Conservation (phyloP, 2,888 invertebrate genomes). For the Nymphalis urticae region DNA sequence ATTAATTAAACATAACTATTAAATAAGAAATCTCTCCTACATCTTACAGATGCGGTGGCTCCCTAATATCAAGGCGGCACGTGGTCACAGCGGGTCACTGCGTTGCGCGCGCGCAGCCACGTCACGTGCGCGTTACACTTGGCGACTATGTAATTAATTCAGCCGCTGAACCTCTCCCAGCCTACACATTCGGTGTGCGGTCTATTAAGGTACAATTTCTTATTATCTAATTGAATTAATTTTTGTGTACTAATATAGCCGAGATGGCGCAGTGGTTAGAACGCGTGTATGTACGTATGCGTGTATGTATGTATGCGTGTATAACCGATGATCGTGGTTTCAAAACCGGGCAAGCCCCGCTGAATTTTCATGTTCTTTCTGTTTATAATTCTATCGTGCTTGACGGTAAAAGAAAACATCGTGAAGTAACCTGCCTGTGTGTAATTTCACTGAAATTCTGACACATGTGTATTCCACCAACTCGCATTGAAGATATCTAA, state of each 20-base stretch:
- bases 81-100: slow-evolving; percentile 97
- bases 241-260: too few relatives aligned
- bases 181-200: slow-evolving; percentile 95
- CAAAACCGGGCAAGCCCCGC: too few relatives aligned
- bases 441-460: neutral
- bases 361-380: too few relatives aligned
- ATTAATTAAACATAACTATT: neutral
- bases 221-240: too few relatives aligned
- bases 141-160: slow-evolving; percentile 97
- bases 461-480: neutral
- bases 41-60: slow-evolving; percentile 92
- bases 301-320: too few relatives aligned
- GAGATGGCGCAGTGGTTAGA: too few relatives aligned
- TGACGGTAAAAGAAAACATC: neutral
- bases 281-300: too few relatives aligned
- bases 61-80: slow-evolving; percentile 93
- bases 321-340: too few relatives aligned
- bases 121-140: slow-evolving; percentile 94
- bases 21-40: neutral
- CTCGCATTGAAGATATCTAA: too few relatives aligned
- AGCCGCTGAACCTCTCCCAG: slow-evolving; percentile 93
- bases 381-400: too few relatives aligned
- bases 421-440: neutral
- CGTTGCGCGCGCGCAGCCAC: slow-evolving; percentile 93
- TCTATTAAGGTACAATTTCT: slow-evolving; percentile 83